Base-by-base conservation (phyloP, 2,888 invertebrate genomes). In the Philopedon plagiatum region DNA sequence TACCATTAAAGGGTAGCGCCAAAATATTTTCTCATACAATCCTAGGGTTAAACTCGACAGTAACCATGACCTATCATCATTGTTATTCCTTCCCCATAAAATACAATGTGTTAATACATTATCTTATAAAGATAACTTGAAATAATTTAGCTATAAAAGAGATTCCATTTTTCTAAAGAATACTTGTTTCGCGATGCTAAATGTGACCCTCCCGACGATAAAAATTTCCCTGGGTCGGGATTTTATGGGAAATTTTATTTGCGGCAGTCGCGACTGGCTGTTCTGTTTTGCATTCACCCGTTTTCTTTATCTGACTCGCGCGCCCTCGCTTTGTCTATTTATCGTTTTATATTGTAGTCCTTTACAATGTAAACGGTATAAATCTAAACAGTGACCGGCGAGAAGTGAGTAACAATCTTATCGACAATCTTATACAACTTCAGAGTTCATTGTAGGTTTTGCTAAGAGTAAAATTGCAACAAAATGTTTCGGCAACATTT, bases 171-270 rank as follows among this genome's bases (percentile, higher is more conserved):
- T 56, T 54, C 21, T 9, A 13, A 11, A 13, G 13, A 23, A 60
- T 34, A 51, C 67, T 51, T 51, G 51, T 67, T n/a, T 60, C 67
- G 34, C 67, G 60, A 37, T 32, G 46, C 67, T 60, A 60, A 60
- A 60, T 51, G 18, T 51, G 39, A 19, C 34, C 11, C 44, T 60
- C 26, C 19, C 5, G 46, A 8, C 68, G 68, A 68, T 68, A 68
- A 68, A 62, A 61, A 21, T 60, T 68, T 61, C 54, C 41, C 54
- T 61, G 37, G 34, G 60, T 58, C 39, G 49, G 46, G 41, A 64
- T 65, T 71, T 71, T 71, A 71, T 65, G 60, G 65, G 61, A 60
- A 65, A 65, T 71, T 71, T 71, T 71, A 71, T 71, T 51, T 51
- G 58, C 49, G 49, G 26, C 61, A 41, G 67, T 68, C 67, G 67